Percentiles rank a stretch among this genome's conserved stretches.
Evolutionary conservation across 1,140 invertebrate genomes (phyloP).

Genomic region (Daktulosphaira vitifoliae): DNA sequence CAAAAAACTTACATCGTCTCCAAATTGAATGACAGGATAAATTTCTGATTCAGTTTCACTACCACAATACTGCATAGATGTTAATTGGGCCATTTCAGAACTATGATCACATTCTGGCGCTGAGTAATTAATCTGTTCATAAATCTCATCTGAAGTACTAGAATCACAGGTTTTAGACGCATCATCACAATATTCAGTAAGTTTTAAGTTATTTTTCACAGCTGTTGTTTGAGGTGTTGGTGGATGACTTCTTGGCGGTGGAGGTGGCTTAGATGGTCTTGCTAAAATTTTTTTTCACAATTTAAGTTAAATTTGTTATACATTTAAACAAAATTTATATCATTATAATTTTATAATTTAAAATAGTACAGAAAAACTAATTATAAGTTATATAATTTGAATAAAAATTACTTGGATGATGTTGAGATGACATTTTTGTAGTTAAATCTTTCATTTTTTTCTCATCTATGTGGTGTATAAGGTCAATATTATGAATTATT

Average conservation of each 20-base stretch:
- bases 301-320: too few species aligned
- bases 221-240: slow-evolving; percentile 19
- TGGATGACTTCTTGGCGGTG: slow-evolving; percentile 50
- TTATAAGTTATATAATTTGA: too few species aligned
- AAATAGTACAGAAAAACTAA: too few species aligned
- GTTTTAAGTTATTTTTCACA: background rate
- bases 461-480: background rate
- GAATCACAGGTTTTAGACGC: slow-evolving; percentile 42
- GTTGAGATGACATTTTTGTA: too few species aligned
- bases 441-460: too few species aligned
- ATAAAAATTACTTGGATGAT: too few species aligned
- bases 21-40: slow-evolving; percentile 51
- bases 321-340: too few species aligned
- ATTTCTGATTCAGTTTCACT: slow-evolving; percentile 73
- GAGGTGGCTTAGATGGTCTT: slow-evolving; percentile 50
- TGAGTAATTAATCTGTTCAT: slow-evolving; percentile 13
- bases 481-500: slow-evolving; percentile 47
- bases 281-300: too few species aligned
- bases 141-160: slow-evolving; percentile 33
- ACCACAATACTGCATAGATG: slow-evolving; percentile 31
- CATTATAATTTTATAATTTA: too few species aligned
- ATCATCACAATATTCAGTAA: slow-evolving; percentile 44
- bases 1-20: slow-evolving; percentile 36
- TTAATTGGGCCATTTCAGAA: slow-evolving; percentile 42
- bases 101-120: slow-evolving; percentile 44